Evolutionary conservation across 2,797 vertebrate species (phyloP).

Genomic region (Coluber constrictor): DNA sequence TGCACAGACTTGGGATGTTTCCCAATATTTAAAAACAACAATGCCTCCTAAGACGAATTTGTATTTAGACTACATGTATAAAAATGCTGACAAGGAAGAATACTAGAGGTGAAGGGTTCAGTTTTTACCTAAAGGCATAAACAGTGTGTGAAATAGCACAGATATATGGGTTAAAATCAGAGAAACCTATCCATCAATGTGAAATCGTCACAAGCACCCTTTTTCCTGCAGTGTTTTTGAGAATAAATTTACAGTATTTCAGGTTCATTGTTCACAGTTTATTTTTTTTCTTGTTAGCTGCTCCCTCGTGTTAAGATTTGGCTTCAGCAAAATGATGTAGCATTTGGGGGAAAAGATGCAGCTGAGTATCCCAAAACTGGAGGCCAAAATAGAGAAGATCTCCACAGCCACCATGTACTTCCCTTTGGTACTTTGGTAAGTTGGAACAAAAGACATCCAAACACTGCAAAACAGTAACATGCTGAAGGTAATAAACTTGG

Average conservation of each 20-base stretch:
- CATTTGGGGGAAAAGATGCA: conserved; percentile 22
- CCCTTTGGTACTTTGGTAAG: background rate
- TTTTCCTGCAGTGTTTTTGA: background rate
- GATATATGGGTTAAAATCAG: background rate
- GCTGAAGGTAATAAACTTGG: conserved; percentile 42
- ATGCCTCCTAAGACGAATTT: background rate
- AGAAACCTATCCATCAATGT: background rate
- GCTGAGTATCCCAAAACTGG: conserved; percentile 2
- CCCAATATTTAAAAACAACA: background rate
- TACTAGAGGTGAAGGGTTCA: background rate
- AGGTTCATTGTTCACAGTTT: background rate
- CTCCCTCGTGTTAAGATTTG: background rate
- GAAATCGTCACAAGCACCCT: background rate
- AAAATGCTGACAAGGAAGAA: background rate
- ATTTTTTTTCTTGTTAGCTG: background rate
- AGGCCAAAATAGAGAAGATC: conserved; percentile 28
- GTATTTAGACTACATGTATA: background rate
- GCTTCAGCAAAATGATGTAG: background rate
- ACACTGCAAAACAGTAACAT: conserved; percentile 29
- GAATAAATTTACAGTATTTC: background rate
- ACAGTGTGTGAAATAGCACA: background rate
- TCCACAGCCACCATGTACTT: conserved; percentile 11
- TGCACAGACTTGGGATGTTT: background rate
- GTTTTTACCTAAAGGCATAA: background rate
- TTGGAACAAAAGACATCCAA: conserved; percentile 8